A percentile compares a stretch with the other conserved stretches of the same genome.
phyloP scores from a whole-genome alignment of 1,140 invertebrate genomes.

The Caenorhabditis latens region DNA sequence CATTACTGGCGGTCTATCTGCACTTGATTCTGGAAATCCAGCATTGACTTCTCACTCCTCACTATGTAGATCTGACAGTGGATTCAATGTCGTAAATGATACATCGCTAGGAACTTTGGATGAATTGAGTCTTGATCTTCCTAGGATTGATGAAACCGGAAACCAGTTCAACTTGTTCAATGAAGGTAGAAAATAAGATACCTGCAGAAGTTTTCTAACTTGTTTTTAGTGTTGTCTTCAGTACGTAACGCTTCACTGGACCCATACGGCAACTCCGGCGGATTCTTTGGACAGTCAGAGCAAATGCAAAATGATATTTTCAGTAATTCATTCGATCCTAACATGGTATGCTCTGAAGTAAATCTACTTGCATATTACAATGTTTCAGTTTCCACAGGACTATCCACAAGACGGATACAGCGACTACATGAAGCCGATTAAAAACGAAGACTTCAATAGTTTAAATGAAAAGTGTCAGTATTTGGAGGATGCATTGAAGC shows the following conservation, averaged over 20 bases:
- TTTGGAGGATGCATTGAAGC: slow-evolving; percentile 57
- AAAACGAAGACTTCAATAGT: slow-evolving; percentile 10
- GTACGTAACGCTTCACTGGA: slow-evolving; percentile 24
- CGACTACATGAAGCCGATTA: slow-evolving; percentile 11
- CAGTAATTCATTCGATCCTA: not conserved
- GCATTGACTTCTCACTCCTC: slow-evolving; percentile 59
- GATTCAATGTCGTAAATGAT: slow-evolving; percentile 59
- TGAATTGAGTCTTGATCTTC: slow-evolving; percentile 60
- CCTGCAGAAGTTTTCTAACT: not conserved
- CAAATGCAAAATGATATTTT: not conserved
- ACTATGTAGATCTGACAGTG: slow-evolving; percentile 60
- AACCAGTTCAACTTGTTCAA: slow-evolving; percentile 28
- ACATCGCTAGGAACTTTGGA: slow-evolving; percentile 52
- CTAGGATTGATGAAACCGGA: slow-evolving; percentile 55
- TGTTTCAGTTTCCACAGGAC: slow-evolving; percentile 1
- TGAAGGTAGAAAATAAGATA: not conserved
- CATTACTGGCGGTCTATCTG: not conserved
- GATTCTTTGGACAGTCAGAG: slow-evolving; percentile 10
- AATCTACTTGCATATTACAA: not conserved
- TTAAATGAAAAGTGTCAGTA: slow-evolving; percentile 39
- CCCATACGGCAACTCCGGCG: slow-evolving; percentile 18
- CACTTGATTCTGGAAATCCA: slow-evolving; percentile 43
- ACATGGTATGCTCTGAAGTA: not conserved
- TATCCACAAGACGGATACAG: not conserved
- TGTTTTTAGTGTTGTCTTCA: slow-evolving; percentile 22